phyloP scores from a whole-genome alignment of 2,888 invertebrate species.

The Parapristionchus giblindavisi region DNA sequence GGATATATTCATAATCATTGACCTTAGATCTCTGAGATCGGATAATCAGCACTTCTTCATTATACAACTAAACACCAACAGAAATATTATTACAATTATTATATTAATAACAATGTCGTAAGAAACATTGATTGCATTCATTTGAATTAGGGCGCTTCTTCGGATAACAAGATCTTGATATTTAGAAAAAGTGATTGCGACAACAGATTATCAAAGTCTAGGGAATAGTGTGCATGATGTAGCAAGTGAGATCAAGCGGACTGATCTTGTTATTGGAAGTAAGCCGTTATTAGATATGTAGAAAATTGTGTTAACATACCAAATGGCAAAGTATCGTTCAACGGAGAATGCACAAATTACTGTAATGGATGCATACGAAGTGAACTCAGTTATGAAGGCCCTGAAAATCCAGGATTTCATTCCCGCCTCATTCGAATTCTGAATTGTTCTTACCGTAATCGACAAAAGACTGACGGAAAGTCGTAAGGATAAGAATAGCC shows the following conservation, averaged over 20 bases:
- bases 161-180: too few relatives aligned
- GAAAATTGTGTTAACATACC: conserved; percentile 45
- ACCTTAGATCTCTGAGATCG: too few relatives aligned
- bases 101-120: too few relatives aligned
- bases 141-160: too few relatives aligned
- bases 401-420: conserved; percentile 40
- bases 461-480: conserved; percentile 61
- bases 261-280: background rate
- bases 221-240: background rate
- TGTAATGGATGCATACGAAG: conserved; percentile 64
- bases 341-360: conserved; percentile 68
- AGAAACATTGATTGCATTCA: too few relatives aligned
- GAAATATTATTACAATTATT: too few relatives aligned
- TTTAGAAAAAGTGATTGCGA: too few relatives aligned
- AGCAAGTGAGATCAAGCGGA: background rate
- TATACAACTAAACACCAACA: too few relatives aligned
- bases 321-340: conserved; percentile 68
- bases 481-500: conserved; percentile 64
- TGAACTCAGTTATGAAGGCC: conserved; percentile 68
- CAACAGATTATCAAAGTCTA: too few relatives aligned
- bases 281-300: background rate
- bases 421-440: background rate
- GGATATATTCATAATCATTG: too few relatives aligned
- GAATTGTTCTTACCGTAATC: conserved; percentile 42
- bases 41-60: too few relatives aligned